phyloP scores from a whole-genome alignment of 2,797 vertebrate species.

The Sorex maritimensis region DNA sequence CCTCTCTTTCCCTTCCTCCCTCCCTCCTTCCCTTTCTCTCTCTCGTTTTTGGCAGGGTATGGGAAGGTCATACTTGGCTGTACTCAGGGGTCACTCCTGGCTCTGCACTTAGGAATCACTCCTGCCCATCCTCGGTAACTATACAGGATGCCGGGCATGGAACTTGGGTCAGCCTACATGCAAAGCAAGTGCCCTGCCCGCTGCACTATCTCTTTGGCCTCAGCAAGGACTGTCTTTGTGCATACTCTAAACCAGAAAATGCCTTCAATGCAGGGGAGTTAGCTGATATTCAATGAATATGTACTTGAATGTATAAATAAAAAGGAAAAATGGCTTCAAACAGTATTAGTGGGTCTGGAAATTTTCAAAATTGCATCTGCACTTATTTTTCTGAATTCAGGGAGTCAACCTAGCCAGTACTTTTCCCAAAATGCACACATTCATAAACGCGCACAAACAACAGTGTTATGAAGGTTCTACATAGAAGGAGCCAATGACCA shows the following conservation, averaged over 20 bases:
- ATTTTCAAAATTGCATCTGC: slow-evolving; percentile 28
- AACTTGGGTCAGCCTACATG: too few species aligned
- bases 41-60: too few species aligned
- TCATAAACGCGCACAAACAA: background rate
- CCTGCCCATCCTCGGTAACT: too few species aligned
- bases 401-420: background rate
- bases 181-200: too few species aligned
- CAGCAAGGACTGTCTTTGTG: background rate
- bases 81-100: too few species aligned
- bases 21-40: too few species aligned
- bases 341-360: background rate
- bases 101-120: too few species aligned
- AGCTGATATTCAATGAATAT: background rate
- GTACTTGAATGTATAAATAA: slow-evolving; percentile 1
- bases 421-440: slow-evolving; percentile 28
- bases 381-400: slow-evolving; percentile 56
- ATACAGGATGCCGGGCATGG: too few species aligned
- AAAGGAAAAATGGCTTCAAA: slow-evolving; percentile 22
- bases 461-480: background rate
- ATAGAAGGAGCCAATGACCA: background rate
- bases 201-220: too few species aligned
- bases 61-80: too few species aligned
- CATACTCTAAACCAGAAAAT: background rate
- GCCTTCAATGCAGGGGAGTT: background rate
- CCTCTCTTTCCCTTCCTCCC: too few species aligned